Conservation (phyloP, 2,797 vertebrate genomes). For the Sebastes diaconus region DNA sequence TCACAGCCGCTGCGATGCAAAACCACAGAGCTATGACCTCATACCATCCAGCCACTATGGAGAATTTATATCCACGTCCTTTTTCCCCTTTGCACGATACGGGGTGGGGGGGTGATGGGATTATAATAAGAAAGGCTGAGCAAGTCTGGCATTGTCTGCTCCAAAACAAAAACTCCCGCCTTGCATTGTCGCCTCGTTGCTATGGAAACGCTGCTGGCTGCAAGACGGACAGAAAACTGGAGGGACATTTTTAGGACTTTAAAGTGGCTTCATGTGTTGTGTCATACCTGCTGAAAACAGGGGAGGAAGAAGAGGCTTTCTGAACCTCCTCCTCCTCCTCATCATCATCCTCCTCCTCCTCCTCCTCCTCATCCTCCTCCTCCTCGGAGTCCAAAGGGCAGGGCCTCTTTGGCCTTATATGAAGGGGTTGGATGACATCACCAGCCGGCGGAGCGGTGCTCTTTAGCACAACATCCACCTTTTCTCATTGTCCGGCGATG, state of each 20-base stretch:
- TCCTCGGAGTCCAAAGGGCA: conserved; percentile 78
- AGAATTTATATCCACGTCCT: conserved; percentile 20
- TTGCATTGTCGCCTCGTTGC: conserved; percentile 67
- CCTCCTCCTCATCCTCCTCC: conserved; percentile 49
- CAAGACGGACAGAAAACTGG: conserved; percentile 29
- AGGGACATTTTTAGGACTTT: neutral
- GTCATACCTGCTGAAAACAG: conserved; percentile 38
- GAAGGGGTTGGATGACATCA: conserved; percentile 86
- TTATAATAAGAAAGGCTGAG: conserved; percentile 39
- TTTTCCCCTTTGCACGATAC: conserved; percentile 9
- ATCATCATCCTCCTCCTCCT: conserved; percentile 54
- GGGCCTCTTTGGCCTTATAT: conserved; percentile 80
- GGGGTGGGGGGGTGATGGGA: neutral
- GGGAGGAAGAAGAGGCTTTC: neutral
- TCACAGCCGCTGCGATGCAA: conserved; percentile 10
- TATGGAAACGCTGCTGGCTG: conserved; percentile 57
- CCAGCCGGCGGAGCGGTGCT: conserved; percentile 74
- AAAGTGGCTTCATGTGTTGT: conserved; percentile 33
- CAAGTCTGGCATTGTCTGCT: conserved; percentile 50
- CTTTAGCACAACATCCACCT: conserved; percentile 85
- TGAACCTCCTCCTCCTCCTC: neutral
- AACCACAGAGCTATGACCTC: conserved; percentile 44
- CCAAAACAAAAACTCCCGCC: conserved; percentile 48
- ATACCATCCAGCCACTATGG: conserved; percentile 9
- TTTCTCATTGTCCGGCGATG: conserved; percentile 83